Conservation (phyloP, 2,113 vertebrate genomes). For the Haemorhous mexicanus region DNA sequence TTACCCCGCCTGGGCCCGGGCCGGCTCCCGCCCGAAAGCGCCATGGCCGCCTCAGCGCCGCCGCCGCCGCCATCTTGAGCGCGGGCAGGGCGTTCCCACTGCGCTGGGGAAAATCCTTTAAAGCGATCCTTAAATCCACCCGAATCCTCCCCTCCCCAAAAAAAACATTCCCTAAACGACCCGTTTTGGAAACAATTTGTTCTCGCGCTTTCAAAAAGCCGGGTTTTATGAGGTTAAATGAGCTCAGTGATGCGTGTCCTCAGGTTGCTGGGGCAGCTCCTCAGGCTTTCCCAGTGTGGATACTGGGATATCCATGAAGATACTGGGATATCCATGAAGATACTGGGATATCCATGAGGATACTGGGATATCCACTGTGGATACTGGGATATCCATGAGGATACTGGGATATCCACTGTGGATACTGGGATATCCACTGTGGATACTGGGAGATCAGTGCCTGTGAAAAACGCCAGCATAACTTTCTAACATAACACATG, state of each 20-base stretch:
- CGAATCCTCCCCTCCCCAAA: rapidly evolving
- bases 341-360: background rate
- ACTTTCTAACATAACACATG: no score
- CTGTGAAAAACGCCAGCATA: no score
- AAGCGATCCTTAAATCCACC: rapidly evolving
- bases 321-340: background rate
- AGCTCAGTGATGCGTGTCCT: rapidly evolving
- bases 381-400: background rate
- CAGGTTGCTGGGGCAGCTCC: background rate
- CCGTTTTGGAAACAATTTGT: rapidly evolving
- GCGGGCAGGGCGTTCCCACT: background rate
- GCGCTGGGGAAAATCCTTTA: rapidly evolving
- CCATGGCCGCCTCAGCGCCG: background rate
- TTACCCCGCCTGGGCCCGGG: background rate
- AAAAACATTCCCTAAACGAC: rapidly evolving
- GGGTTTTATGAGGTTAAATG: rapidly evolving
- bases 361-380: no score
- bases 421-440: no score
- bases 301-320: background rate
- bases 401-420: background rate
- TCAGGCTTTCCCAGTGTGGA: background rate
- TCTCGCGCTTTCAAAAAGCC: rapidly evolving
- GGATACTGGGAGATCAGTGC: background rate
- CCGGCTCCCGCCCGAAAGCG: background rate
- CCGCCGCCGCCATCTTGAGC: background rate